Base-by-base conservation (phyloP, 1,140 invertebrate species). In the Papilio dardanus region DNA sequence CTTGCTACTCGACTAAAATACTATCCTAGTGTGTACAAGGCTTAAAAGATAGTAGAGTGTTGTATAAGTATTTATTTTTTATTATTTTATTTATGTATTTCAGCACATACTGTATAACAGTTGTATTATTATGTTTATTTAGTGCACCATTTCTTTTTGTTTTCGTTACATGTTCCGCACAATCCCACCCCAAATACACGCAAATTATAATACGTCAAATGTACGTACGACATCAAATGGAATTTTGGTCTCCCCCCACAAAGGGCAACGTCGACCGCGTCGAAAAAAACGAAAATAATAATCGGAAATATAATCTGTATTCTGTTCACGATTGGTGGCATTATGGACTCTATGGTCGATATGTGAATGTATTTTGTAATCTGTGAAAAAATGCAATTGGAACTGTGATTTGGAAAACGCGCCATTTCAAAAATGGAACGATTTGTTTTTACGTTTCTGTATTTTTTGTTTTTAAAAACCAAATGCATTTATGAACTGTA, bases 111-210 rank as follows among this genome's bases (percentile, higher is more conserved):
- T 76, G 54, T 78, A 76, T 81, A 80, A 79, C 75, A 74, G 75
- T 79, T 80, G 75, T 84, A 84, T 83, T 88, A 75, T 78, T 83
- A 89, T 86, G 84, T 92, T 91, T 93, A 92, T 93, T 93, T 93
- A 92, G 91, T 93, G 91, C 91, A 93, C 91, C 84, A 83, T 92
- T 92, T 92, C 88, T 92, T 92, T 93, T 91, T 92, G 90, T 93
- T 93, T 92, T 92, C 87, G 86, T 93, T 93, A 89, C 91, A 93
- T 93, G 91, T 93, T 88, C 90, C 88, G 89, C 91, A 91, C 89
- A 87, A 86, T 91, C 89, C 89, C 86, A 90, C 83, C 89, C 88
- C 54, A 62, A 62, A 62, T 62, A 62, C 54, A 58, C 54, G 54
- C 54, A 62, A 88, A 91, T 89, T 86, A 84, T 87, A 84, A 80